These are phyloP conservation scores for Phenacoccus solenopsis DNA, from an alignment of 1,140 invertebrate species.

Conservation along the genomic window DNA sequence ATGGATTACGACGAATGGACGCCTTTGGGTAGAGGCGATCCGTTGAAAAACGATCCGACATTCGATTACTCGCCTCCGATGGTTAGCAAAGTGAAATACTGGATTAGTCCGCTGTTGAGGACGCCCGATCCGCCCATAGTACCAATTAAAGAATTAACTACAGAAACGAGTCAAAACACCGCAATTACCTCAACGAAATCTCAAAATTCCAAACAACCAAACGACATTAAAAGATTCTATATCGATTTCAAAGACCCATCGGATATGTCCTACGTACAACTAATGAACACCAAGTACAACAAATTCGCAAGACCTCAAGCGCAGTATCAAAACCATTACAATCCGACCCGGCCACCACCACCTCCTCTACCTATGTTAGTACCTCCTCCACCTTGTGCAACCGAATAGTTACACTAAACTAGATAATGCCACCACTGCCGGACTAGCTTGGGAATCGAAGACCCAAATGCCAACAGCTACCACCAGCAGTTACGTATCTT, in stretches of 20 bases:
- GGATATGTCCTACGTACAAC: background rate
- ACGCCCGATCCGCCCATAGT: slow-evolving; percentile 34
- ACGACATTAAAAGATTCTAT: slow-evolving; percentile 4
- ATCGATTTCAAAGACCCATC: slow-evolving; percentile 4
- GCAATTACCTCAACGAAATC: background rate
- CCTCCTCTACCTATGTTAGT: slow-evolving; percentile 7
- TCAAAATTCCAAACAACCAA: background rate
- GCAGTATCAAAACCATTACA: slow-evolving; percentile 39
- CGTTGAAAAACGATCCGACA: slow-evolving; percentile 63
- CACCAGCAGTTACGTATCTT: background rate
- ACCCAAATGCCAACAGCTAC: background rate
- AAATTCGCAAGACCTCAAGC: slow-evolving; percentile 34
- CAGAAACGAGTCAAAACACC: background rate
- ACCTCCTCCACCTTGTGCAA: background rate
- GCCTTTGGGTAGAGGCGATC: slow-evolving; percentile 58
- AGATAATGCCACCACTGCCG: background rate
- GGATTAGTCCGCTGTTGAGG: slow-evolving; percentile 43
- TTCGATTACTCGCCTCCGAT: slow-evolving; percentile 67
- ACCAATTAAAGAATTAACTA: background rate
- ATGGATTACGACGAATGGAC: slow-evolving; percentile 67
- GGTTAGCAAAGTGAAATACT: slow-evolving; percentile 59
- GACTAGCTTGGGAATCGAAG: background rate
- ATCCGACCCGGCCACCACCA: slow-evolving; percentile 37
- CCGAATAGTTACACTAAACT: background rate
- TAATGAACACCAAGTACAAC: background rate